These are phyloP conservation scores for Trichogramma evanescens DNA, from an alignment of 2,888 invertebrate genomes.

Conservation along the genomic window DNA sequence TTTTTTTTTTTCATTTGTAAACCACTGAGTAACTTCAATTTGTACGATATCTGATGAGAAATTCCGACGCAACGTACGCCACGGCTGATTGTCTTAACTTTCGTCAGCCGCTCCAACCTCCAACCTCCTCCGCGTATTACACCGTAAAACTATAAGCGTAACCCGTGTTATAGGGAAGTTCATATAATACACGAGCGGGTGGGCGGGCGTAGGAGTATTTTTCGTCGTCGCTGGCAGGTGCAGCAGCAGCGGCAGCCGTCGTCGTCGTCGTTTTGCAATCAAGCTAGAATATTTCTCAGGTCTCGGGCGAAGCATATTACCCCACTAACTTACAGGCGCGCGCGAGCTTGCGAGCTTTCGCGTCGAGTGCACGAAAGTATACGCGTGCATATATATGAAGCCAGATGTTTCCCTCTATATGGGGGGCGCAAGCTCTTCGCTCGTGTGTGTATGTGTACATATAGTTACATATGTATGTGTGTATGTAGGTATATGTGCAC, in stretches of 20 bases:
- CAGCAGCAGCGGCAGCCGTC: neutral
- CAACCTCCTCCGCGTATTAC: too few species aligned
- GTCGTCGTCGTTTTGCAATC: conserved; percentile 17
- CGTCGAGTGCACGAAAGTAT: too few species aligned
- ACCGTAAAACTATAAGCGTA: too few species aligned
- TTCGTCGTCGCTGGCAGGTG: neutral
- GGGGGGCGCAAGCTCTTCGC: too few species aligned
- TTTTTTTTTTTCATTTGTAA: too few species aligned
- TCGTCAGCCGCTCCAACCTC: too few species aligned
- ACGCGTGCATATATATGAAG: conserved; percentile 11
- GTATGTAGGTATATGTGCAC: too few species aligned
- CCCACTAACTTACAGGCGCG: conserved; percentile 30
- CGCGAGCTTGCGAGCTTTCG: neutral
- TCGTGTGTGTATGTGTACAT: neutral
- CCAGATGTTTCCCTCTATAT: conserved; percentile 29
- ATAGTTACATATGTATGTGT: neutral
- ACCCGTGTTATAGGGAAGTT: too few species aligned
- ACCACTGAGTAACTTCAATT: too few species aligned
- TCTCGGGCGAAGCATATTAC: conserved; percentile 31
- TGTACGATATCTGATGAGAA: too few species aligned
- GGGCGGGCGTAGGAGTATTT: neutral
- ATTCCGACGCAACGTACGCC: too few species aligned
- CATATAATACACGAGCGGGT: neutral
- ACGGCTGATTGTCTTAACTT: too few species aligned
- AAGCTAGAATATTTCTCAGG: conserved; percentile 32